phyloP scores from a whole-genome alignment of 2,797 vertebrate genomes.

The Platalea minor region DNA sequence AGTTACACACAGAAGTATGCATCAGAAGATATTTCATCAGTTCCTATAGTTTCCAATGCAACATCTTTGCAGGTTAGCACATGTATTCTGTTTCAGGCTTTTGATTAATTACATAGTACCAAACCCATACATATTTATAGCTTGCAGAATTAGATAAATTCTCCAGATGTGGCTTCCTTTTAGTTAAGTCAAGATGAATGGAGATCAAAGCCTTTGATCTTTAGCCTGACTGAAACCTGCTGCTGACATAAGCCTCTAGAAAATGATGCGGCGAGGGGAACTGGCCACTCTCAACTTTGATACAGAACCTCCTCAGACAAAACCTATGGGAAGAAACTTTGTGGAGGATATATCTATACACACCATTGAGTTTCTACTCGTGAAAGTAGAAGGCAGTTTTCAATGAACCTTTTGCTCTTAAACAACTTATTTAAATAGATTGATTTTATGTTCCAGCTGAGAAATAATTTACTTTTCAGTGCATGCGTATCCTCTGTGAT shows the following conservation, averaged over 20 bases:
- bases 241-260: conserved; percentile 46
- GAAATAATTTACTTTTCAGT: conserved; percentile 27
- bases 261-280: conserved; percentile 4
- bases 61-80: conserved; percentile 53
- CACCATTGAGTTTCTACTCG: neutral
- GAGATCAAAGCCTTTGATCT: conserved; percentile 70
- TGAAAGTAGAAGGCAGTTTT: neutral
- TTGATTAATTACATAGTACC: conserved; percentile 53
- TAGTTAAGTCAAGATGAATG: conserved; percentile 42
- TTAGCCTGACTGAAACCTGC: conserved; percentile 46
- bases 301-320: neutral
- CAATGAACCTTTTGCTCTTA: conserved; percentile 24
- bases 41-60: neutral
- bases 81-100: conserved; percentile 20
- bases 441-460: conserved; percentile 31
- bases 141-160: conserved; percentile 47
- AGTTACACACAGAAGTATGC: neutral
- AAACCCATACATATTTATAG: conserved; percentile 50
- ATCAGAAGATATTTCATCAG: neutral
- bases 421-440: conserved; percentile 29
- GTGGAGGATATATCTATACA: neutral
- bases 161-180: conserved; percentile 59
- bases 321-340: neutral
- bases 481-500: neutral
- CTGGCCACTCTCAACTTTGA: neutral